A percentile compares a stretch with the other conserved stretches of the same genome.
phyloP scores from a whole-genome alignment of 1,140 invertebrate species.

The Condylostylus longicornis region DNA sequence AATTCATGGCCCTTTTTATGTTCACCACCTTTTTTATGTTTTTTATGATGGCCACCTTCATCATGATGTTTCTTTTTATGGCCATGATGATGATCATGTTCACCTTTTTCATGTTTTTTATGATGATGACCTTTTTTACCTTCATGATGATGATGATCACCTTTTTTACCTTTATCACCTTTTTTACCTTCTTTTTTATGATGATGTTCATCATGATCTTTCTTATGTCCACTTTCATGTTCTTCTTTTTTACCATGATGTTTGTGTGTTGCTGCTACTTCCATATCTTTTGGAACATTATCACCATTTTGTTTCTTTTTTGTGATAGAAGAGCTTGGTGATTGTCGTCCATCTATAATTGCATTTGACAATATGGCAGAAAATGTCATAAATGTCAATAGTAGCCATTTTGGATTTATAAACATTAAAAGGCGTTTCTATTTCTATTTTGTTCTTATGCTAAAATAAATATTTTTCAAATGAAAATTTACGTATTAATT shows the following conservation, averaged over 20 bases:
- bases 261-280: constrained; percentile 26
- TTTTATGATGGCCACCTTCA: constrained; percentile 54
- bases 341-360: too few relatives aligned
- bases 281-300: constrained; percentile 17
- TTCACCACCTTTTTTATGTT: constrained; percentile 57
- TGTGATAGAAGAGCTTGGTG: too few relatives aligned
- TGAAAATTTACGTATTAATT: too few relatives aligned
- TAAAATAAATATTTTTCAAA: too few relatives aligned
- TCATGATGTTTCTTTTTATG: constrained; percentile 63
- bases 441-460: too few relatives aligned
- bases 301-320: too few relatives aligned
- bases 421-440: too few relatives aligned
- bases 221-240: constrained; percentile 40
- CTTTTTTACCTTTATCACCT: constrained; percentile 30
- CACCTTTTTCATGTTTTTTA: constrained; percentile 51
- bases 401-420: too few relatives aligned
- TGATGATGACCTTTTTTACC: constrained; percentile 53
- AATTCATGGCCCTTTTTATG: constrained; percentile 50
- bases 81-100: constrained; percentile 55
- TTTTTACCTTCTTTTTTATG: constrained; percentile 42
- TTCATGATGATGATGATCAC: constrained; percentile 21
- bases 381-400: too few relatives aligned
- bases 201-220: constrained; percentile 41
- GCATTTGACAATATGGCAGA: too few relatives aligned
- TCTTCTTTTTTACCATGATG: constrained; percentile 17